These are phyloP conservation scores for Tetramorium alpestre DNA, from an alignment of 1,140 invertebrate species.

Conservation along the genomic window DNA sequence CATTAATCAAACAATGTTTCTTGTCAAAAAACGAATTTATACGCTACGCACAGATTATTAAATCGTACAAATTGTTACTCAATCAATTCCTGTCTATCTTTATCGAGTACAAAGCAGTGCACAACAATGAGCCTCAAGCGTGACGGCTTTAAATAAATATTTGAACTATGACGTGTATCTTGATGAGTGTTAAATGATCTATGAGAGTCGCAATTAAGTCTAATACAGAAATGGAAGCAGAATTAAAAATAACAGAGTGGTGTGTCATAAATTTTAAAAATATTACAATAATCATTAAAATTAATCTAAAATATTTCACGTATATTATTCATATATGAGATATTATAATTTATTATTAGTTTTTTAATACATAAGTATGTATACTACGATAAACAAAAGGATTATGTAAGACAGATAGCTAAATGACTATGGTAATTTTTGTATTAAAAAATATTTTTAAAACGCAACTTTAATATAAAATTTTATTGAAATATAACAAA, in stretches of 20 bases:
- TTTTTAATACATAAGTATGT: neutral
- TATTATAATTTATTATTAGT: neutral
- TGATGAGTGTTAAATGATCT: conserved; percentile 4
- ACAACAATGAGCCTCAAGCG: neutral
- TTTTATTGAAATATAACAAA: neutral
- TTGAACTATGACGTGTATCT: conserved; percentile 45
- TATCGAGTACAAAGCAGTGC: neutral
- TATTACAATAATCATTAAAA: neutral
- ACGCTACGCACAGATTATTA: neutral
- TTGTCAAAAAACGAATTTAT: neutral
- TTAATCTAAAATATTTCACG: neutral
- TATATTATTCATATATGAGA: neutral
- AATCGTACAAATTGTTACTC: neutral
- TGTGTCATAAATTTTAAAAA: neutral
- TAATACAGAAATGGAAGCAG: neutral
- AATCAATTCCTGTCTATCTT: neutral
- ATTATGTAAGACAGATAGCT: too few relatives aligned
- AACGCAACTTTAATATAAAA: too few relatives aligned
- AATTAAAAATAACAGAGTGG: neutral
- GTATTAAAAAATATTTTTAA: too few relatives aligned
- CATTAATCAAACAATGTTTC: neutral
- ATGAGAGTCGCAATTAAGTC: neutral
- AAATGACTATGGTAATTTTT: too few relatives aligned
- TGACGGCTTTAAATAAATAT: conserved; percentile 16
- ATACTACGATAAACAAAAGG: neutral